Base-by-base conservation (phyloP, 1,140 invertebrate genomes). In the Arctopsyche grandis region DNA sequence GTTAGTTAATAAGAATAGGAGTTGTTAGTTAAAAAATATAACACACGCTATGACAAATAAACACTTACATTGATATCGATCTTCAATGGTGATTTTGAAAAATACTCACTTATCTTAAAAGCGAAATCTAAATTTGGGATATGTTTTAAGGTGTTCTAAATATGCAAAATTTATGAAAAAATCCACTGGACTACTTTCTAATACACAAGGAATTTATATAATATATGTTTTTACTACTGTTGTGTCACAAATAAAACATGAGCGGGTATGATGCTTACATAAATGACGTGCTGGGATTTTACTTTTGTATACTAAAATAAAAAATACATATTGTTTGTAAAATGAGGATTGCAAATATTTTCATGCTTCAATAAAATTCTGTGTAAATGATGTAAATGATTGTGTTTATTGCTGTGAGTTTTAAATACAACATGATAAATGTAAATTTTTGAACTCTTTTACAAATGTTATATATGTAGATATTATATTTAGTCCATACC, bases 251-350 rank as follows among this genome's bases (percentile, higher is more conserved):
- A 60, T 21, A 60, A 60, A 9, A 60, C 16, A 60, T 60, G 19
- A 19, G 16, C 9, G 21, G 16, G 22, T 14, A 66, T 22, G 21
- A 26, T 66, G 24, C 24, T 66, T 66, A 26, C n/a, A n/a, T n/a
- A n/a, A 16, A 60, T 60, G 56, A 9, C 63, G 63, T 66, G 63
- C 63, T 22, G 14, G 63, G 63, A 66, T 24, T 9, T 12, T 26
- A 14, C 26, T 66, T 12, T 14, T 26, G 10, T 12, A 26, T 1
- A 60, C 19, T 19, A 60, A 83, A 84, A 85, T 84, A 83, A 84
- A 78, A 66, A 77, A 48, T 63, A 79, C 71, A 63, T 79, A 85
- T 83, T 84, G 83, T 85, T 84, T 85, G 83, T 85, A 83, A 82
- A 82, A 81, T 38, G 83, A 82, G 78, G 77, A 82, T 44, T 4